Conservation (phyloP, 2,888 invertebrate genomes). For the Oxyscelio sp. region DNA sequence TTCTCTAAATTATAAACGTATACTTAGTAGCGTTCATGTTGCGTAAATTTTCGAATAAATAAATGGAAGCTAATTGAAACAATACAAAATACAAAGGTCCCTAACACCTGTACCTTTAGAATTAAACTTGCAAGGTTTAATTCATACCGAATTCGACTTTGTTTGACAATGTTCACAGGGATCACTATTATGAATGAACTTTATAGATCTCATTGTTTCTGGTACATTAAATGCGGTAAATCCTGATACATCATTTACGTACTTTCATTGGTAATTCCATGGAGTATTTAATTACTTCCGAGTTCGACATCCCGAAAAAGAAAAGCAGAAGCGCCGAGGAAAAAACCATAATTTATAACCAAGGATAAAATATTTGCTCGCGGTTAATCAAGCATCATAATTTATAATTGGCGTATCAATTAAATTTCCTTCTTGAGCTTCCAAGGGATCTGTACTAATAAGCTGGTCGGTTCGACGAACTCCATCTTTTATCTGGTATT, state of each 20-base stretch:
- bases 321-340: background rate
- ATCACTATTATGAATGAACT: background rate
- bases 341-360: background rate
- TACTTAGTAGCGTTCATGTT: too few relatives aligned
- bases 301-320: background rate
- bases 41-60: too few relatives aligned
- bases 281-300: constrained; percentile 23
- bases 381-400: constrained; percentile 26
- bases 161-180: constrained; percentile 5
- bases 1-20: too few relatives aligned
- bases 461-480: background rate
- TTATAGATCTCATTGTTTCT: constrained; percentile 23
- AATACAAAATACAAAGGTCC: too few relatives aligned
- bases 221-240: constrained; percentile 18
- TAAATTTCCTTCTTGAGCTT: constrained; percentile 6
- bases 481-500: constrained; percentile 11
- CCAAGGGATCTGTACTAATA: constrained; percentile 8
- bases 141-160: constrained; percentile 16
- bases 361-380: constrained; percentile 33
- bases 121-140: constrained; percentile 7
- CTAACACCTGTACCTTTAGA: background rate
- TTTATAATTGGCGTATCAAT: constrained; percentile 43
- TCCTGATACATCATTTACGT: constrained; percentile 18
- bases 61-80: too few relatives aligned
- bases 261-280: constrained; percentile 15